Conservation (phyloP, 2,888 invertebrate genomes). For the Drosophila nr. perissopoda region DNA sequence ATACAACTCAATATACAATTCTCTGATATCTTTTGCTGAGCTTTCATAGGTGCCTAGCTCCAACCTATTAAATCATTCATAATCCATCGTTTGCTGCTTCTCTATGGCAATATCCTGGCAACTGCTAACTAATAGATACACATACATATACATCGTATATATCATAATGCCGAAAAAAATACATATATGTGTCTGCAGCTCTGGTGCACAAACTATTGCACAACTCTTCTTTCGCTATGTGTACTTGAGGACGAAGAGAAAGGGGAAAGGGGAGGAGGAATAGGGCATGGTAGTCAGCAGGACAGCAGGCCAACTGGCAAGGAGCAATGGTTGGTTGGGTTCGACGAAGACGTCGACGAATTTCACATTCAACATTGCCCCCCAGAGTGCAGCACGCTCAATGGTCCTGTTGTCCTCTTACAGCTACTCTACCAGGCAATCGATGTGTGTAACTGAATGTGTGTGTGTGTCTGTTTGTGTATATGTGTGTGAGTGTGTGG, state of each 20-base stretch:
- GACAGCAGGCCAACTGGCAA: constrained; percentile 39
- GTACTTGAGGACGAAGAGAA: constrained; percentile 17
- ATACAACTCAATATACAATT: constrained; percentile 6
- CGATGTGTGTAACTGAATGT: constrained; percentile 54
- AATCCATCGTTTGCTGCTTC: constrained; percentile 62
- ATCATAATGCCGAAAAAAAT: constrained; percentile 47
- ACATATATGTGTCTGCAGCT: constrained; percentile 25
- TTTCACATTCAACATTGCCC: constrained; percentile 60
- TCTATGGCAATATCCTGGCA: constrained; percentile 46
- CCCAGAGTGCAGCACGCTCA: constrained; percentile 68
- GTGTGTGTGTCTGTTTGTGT: constrained; percentile 7
- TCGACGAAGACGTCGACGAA: constrained; percentile 62
- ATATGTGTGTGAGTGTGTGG: constrained; percentile 8
- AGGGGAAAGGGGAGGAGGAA: not conserved
- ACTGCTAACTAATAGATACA: constrained; percentile 58
- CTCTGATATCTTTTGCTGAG: not conserved
- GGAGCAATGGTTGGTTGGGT: constrained; percentile 46
- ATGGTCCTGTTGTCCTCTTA: constrained; percentile 57
- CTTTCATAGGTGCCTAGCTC: constrained; percentile 2
- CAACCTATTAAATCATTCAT: constrained; percentile 63
- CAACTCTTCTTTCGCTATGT: constrained; percentile 59
- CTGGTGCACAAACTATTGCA: constrained; percentile 67
- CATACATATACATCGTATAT: constrained; percentile 18
- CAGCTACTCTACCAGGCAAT: constrained; percentile 44
- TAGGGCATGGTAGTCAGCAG: not conserved